Evolutionary conservation across 2,113 vertebrate species (phyloP).

Genomic region (Cygnus buccinator): DNA sequence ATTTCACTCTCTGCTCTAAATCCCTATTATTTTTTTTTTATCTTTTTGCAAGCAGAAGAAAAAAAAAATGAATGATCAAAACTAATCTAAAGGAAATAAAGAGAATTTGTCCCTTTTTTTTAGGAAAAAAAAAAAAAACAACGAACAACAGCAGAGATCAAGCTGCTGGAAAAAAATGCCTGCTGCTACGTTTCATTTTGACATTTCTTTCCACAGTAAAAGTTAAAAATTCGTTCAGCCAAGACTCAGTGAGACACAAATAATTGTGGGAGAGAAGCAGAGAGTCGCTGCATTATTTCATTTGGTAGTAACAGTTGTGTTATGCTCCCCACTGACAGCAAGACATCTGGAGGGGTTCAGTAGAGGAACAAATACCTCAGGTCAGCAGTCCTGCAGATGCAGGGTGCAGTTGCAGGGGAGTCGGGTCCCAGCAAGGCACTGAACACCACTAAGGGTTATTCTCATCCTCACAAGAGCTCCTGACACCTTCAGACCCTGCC

Average conservation of each 20-base stretch:
- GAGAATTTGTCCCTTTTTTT: not conserved
- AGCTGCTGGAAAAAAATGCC: not conserved
- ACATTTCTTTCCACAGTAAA: not conserved
- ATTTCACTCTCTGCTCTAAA: not conserved
- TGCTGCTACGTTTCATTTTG: not conserved
- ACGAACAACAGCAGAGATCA: not conserved
- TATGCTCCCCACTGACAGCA: not conserved
- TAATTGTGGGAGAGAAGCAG: not conserved
- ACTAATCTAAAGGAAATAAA: not conserved
- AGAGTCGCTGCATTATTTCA: not conserved
- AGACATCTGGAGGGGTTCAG: not conserved
- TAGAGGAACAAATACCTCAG: not conserved
- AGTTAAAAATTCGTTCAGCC: not conserved
- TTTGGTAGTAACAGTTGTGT: not conserved
- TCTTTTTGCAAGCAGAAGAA: not conserved
- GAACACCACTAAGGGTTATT: fast-evolving
- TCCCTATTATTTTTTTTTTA: not conserved
- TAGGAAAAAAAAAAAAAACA: not conserved
- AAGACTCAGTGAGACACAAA: not conserved
- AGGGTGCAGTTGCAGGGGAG: not conserved
- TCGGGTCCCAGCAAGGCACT: not conserved
- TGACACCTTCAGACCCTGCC: not conserved
- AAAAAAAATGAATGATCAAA: fast-evolving
- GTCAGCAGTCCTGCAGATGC: not conserved
- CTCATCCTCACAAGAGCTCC: not conserved